Percentiles rank a stretch among this genome's conserved stretches.
phyloP scores from a whole-genome alignment of 2,888 invertebrate genomes.

The Drosophila mayaguana region DNA sequence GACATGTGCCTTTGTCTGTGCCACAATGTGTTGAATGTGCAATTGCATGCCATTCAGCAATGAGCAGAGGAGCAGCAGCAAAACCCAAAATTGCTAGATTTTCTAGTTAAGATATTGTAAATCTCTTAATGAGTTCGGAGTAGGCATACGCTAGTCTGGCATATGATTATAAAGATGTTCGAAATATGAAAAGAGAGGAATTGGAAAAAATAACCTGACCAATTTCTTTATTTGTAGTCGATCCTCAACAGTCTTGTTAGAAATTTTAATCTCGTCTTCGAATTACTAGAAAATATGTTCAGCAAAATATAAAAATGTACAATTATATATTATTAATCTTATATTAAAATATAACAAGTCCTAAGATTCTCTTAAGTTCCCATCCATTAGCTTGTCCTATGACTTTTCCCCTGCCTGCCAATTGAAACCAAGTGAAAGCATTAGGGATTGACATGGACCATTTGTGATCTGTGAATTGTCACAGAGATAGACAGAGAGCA shows the following conservation, averaged over 20 bases:
- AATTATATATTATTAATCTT: background rate
- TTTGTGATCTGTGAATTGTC: slow-evolving; percentile 54
- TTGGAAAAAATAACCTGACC: background rate
- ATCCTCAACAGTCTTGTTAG: background rate
- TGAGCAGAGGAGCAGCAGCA: background rate
- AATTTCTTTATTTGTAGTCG: background rate
- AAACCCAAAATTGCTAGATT: slow-evolving; percentile 32
- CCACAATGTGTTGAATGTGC: slow-evolving; percentile 73
- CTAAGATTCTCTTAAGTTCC: background rate
- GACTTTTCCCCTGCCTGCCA: slow-evolving; percentile 28
- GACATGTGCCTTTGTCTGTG: slow-evolving; percentile 59
- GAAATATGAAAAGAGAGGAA: background rate
- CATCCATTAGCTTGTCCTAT: background rate
- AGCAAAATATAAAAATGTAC: background rate
- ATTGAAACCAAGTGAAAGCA: slow-evolving; percentile 56
- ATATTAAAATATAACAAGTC: background rate
- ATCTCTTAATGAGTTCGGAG: slow-evolving; percentile 50
- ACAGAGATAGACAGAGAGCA: background rate
- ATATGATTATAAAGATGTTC: slow-evolving; percentile 7
- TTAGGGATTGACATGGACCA: slow-evolving; percentile 66
- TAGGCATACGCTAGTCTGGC: slow-evolving; percentile 2
- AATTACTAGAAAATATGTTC: background rate
- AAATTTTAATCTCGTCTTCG: background rate
- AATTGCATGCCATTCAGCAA: slow-evolving; percentile 56
- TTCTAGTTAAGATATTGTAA: slow-evolving; percentile 60